Evolutionary conservation across 2,797 vertebrate species (phyloP), one percentile per base, ranked within the genome.

Genomic region (Galaxias olidus): DNA sequence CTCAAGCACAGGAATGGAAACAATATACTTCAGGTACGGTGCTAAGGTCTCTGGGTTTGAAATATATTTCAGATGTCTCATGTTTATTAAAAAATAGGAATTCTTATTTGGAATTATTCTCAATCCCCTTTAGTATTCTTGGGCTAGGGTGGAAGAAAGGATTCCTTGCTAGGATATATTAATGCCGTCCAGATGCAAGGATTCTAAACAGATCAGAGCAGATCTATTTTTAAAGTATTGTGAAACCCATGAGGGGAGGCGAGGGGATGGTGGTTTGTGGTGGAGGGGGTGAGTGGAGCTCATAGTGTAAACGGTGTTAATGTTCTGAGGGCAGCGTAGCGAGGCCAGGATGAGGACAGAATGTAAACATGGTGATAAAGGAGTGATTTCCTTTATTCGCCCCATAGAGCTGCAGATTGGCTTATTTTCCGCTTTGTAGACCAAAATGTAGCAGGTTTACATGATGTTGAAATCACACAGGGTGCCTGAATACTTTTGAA

Each of bases 61-160:
- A 84, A 85, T 75, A 63, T 77, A 67, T 81, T n/a, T 81, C 72
- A 17, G 61, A 57, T 50, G 65, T 77, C 84, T 71, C 74, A 82
- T 88, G 82, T 83, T 80, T 86, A 85, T 83, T 77, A 84, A 86
- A 84, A 78, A 53, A 51, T n/a, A 69, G 78, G 79, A 69, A 84
- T 82, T 82, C 85, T 74, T 63, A n/a, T 15, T 17, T 63, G n/a
- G 71, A 77, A 73, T 86, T 68, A 76, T 70, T 70, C 71, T 68
- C 76, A 85, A 79, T 86, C 61, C 55, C 30, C 56, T 81, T 69
- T 52, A 70, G 54, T 79, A 80, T 71, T 83, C 74, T 80, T 72
- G 6, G 11, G 51, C 40, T 12, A 69, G 68, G 68, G 62, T 59
- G 69, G 66, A 68, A 73, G 59, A 66, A 48, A 71, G 54, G 58